A percentile compares a stretch with the other conserved stretches of the same genome.
phyloP scores from a whole-genome alignment of 2,797 vertebrate species.

The Neosalanx taihuensis region DNA sequence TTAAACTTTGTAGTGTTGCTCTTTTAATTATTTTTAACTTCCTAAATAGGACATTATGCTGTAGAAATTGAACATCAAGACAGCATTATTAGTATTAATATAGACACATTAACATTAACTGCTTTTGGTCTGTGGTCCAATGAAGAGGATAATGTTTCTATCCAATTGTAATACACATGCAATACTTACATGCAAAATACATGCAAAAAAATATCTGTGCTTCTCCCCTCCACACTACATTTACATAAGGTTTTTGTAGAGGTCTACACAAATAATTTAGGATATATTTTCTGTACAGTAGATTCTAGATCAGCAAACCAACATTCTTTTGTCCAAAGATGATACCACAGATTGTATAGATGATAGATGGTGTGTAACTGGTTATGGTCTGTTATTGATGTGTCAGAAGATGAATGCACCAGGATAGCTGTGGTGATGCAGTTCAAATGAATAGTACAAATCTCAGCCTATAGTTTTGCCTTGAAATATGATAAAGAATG shows the following conservation, averaged over 20 bases:
- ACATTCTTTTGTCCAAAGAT: neutral
- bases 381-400: neutral
- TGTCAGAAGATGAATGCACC: neutral
- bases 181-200: neutral
- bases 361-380: neutral
- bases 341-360: neutral
- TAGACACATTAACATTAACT: neutral
- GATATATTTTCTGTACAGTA: neutral
- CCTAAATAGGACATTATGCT: constrained; percentile 1
- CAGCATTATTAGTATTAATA: constrained; percentile 15
- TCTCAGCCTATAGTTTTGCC: constrained; percentile 4
- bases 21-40: neutral
- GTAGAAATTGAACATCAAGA: constrained; percentile 8
- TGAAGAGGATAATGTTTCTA: neutral
- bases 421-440: neutral
- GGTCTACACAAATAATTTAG: neutral
- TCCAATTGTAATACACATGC: neutral
- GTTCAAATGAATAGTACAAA: neutral
- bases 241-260: neutral
- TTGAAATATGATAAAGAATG: neutral
- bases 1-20: constrained; percentile 7
- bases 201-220: neutral
- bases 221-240: neutral
- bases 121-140: neutral
- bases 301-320: neutral